Base-by-base conservation (phyloP, 2,113 vertebrate species). In the Entosphenus tridentatus region DNA sequence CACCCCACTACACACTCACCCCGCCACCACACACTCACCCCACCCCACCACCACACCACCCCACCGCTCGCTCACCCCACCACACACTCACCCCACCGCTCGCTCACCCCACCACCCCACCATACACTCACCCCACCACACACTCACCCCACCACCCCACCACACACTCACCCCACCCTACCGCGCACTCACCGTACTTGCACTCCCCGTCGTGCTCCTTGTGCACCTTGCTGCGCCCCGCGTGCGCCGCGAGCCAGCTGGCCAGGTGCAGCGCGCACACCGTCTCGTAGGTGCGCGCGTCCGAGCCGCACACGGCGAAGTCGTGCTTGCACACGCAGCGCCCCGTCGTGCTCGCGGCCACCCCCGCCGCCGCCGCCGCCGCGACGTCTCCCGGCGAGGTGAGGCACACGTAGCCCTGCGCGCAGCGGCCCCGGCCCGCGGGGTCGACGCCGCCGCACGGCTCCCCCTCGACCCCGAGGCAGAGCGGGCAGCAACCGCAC, bases 231-330 rank as follows among this genome's bases (percentile, higher is more conserved):
- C 74, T 73, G 1, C 9, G 21, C 17, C 70, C 76, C 16, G 54
- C 16, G 68, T 70, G 75, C 17, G 71, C 71, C 18, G 69, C 69
- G 16, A 68, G 71, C 71, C 76, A 73, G 72, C 75, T 78, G 71
- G 73, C 75, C 70, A 79, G 71, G 70, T 73, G 79, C 21, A 81
- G 77, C 55, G 78, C 78, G 69, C 80, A 82, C n/a, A 78, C 59
- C 69, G 77, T 82, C 70, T 75, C 56, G 72, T 81, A 80, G 54
- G 80, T 78, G 70, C 72, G 75, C 68, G 78, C 77, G 73, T 82
- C 80, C 39, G 80, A 81, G 16, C 80, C 80, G n/a, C 80, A 82
- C 67, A 82, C 79, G 1, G 75, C 16, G 56, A 78, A 80, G 71
- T 80, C 79, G 71, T 78, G 77, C 70, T 78, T 76, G 71, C 80